Evolutionary conservation across 2,797 vertebrate genomes (phyloP).

Genomic region (Cebuella pygmaea): DNA sequence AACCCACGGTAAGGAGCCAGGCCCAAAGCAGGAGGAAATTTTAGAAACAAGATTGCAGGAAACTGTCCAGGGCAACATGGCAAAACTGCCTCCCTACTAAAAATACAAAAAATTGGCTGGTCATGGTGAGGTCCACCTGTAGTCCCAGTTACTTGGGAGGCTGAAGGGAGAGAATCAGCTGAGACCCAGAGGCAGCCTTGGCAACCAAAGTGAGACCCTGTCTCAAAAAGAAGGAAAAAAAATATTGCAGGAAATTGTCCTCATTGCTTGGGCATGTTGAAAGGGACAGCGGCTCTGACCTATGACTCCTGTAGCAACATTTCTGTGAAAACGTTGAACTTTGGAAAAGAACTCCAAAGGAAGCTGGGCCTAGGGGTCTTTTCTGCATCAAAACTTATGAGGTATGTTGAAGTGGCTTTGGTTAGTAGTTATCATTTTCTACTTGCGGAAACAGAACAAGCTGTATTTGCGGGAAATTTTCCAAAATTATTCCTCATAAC

Average conservation of each 20-base stretch:
- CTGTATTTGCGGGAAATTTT: not conserved
- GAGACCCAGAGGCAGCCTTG: not conserved
- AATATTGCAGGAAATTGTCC: not conserved
- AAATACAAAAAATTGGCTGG: not conserved
- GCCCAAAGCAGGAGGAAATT: not conserved
- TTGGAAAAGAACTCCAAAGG: not conserved
- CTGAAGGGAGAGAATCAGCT: not conserved
- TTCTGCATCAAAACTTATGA: not conserved
- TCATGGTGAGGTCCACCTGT: not conserved
- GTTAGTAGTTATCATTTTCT: not conserved
- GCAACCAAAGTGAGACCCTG: not conserved
- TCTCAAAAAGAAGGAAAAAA: too few relatives aligned
- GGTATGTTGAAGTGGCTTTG: not conserved
- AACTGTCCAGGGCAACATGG: not conserved
- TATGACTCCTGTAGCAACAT: accelerated
- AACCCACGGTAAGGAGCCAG: not conserved
- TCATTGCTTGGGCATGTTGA: not conserved
- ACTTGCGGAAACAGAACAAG: not conserved
- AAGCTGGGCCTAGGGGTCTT: not conserved
- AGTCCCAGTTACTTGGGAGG: not conserved
- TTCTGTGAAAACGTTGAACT: not conserved
- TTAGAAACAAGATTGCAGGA: not conserved
- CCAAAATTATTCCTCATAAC: not conserved
- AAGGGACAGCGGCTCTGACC: accelerated
- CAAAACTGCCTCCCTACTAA: not conserved